Evolutionary conservation across 2,113 vertebrate species (phyloP).

Genomic region (Bos javanicus): DNA sequence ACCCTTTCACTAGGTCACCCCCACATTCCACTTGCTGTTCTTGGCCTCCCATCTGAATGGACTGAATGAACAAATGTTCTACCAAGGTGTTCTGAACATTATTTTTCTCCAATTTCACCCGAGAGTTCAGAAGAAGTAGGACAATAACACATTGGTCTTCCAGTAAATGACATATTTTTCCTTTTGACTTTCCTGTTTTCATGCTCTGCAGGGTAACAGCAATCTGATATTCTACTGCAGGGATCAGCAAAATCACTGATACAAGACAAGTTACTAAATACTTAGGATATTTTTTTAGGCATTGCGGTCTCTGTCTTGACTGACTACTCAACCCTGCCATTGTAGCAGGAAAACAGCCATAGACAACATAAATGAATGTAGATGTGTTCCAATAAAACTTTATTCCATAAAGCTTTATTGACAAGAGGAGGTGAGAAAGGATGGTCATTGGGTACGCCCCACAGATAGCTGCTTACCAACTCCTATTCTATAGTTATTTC

Average conservation of each 20-base stretch:
- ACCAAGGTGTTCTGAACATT: background rate
- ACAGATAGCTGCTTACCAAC: background rate
- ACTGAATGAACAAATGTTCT: background rate
- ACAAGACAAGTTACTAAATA: no score
- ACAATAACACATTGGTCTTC: background rate
- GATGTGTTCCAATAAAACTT: constrained; percentile 14
- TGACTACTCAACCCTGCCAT: background rate
- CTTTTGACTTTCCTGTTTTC: background rate
- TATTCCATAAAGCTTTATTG: background rate
- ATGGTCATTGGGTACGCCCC: background rate
- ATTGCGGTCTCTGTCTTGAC: background rate
- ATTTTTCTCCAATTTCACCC: background rate
- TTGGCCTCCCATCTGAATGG: background rate
- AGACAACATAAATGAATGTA: background rate
- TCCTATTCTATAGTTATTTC: background rate
- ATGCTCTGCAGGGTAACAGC: background rate
- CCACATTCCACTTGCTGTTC: background rate
- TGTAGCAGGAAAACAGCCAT: background rate
- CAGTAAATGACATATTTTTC: background rate
- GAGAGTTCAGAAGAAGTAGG: background rate
- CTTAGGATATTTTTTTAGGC: background rate
- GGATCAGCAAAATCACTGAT: background rate
- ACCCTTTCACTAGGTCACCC: background rate
- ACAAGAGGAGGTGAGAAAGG: background rate
- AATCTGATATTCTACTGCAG: background rate